Evolutionary conservation across 2,888 invertebrate genomes (phyloP).

Genomic region (Melanostoma scalare): DNA sequence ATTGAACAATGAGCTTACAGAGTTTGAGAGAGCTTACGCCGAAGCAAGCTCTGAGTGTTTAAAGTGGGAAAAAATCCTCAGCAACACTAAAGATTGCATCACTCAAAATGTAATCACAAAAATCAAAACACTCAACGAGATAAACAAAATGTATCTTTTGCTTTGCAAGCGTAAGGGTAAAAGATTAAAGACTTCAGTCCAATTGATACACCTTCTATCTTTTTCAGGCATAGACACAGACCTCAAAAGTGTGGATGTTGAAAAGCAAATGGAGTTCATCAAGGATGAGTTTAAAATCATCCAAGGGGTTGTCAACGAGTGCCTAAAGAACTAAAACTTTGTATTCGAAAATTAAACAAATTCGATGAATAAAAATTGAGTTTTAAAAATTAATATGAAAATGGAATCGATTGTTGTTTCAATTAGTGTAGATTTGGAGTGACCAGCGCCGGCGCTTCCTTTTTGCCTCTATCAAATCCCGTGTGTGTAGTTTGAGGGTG

Average conservation of each 20-base stretch:
- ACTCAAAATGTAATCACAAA: slow-evolving; percentile 75
- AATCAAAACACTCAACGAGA: slow-evolving; percentile 76
- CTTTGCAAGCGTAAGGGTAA: slow-evolving; percentile 74
- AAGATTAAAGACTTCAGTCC: too few relatives aligned
- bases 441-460: too few relatives aligned
- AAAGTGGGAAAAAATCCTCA: slow-evolving; percentile 80
- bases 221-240: slow-evolving; percentile 58
- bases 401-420: too few relatives aligned
- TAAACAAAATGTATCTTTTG: slow-evolving; percentile 77
- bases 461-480: too few relatives aligned
- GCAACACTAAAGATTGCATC: slow-evolving; percentile 77
- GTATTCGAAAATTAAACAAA: too few relatives aligned
- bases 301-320: slow-evolving; percentile 76
- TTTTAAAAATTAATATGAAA: too few relatives aligned
- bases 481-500: too few relatives aligned
- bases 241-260: slow-evolving; percentile 72
- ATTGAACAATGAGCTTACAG: slow-evolving; percentile 79
- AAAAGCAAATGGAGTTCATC: slow-evolving; percentile 78
- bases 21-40: slow-evolving; percentile 79
- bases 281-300: slow-evolving; percentile 79
- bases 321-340: slow-evolving; percentile 6
- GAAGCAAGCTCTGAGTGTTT: slow-evolving; percentile 77
- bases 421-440: too few relatives aligned
- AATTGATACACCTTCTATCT: too few relatives aligned
- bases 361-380: too few relatives aligned